These are phyloP conservation scores for Ectemnius cavifrons DNA, from an alignment of 2,888 invertebrate species.

Conservation along the genomic window DNA sequence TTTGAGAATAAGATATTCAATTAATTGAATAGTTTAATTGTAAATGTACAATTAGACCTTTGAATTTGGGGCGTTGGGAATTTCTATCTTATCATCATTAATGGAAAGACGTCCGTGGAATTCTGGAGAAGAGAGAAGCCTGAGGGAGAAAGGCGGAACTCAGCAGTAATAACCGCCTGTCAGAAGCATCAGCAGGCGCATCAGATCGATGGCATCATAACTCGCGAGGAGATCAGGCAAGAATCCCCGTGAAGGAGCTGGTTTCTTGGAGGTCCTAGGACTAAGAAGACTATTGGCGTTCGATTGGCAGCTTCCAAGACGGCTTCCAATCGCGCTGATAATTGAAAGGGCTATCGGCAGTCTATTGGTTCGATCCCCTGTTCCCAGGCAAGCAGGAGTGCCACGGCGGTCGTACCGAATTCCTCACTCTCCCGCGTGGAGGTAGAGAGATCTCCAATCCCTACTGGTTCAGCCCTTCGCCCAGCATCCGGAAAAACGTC, in stretches of 20 bases:
- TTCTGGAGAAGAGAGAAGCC: no score
- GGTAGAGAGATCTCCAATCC: no score
- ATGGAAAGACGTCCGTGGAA: no score
- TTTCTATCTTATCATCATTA: no score
- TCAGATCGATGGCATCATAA: constrained; percentile 75
- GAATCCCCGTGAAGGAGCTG: constrained; percentile 57
- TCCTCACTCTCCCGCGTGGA: constrained; percentile 31
- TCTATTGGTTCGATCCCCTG: constrained; percentile 77
- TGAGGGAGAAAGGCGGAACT: no score
- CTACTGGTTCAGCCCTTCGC: background rate
- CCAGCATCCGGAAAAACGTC: no score
- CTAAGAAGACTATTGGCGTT: background rate
- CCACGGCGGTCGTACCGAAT: constrained; percentile 69
- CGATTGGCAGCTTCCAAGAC: constrained; percentile 3
- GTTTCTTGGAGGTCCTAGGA: background rate
- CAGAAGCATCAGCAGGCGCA: constrained; percentile 43
- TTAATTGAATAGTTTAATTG: no score
- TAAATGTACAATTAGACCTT: no score
- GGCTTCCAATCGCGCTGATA: constrained; percentile 71
- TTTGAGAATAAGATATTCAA: no score
- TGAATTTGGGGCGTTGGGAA: no score
- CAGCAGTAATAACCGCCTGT: constrained; percentile 20
- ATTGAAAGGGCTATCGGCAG: constrained; percentile 76
- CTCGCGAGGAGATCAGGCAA: constrained; percentile 67
- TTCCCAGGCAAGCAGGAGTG: constrained; percentile 73